A percentile compares a stretch with the other conserved stretches of the same genome.
phyloP scores from a whole-genome alignment of 2,113 vertebrate species.

The Nestor notabilis region DNA sequence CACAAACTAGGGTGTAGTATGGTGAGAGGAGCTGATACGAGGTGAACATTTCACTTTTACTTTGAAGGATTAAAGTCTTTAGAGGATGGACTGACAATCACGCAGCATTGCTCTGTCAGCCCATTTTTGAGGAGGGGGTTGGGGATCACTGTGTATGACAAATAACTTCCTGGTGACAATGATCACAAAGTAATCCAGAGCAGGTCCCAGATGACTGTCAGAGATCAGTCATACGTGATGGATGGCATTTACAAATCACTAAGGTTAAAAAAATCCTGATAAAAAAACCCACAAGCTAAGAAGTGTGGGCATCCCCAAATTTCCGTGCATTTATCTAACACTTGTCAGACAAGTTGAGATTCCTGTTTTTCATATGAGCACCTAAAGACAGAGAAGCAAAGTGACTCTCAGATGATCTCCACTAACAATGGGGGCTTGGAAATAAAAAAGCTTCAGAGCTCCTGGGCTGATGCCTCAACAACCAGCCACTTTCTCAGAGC shows the following conservation, averaged over 20 bases:
- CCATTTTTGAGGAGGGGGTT: background rate
- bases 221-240: background rate
- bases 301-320: background rate
- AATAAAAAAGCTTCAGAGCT: background rate
- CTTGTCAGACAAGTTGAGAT: background rate
- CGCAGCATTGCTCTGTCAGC: background rate
- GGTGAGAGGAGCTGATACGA: background rate
- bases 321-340: background rate
- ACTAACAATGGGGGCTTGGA: background rate
- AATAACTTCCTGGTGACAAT: background rate
- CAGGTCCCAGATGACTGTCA: background rate
- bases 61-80: background rate
- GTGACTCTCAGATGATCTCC: background rate
- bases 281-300: background rate
- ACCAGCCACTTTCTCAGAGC: background rate
- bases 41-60: background rate
- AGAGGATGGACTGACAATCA: background rate
- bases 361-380: background rate
- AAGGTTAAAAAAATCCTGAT: background rate
- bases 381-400: background rate
- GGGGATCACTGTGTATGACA: background rate
- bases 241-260: background rate
- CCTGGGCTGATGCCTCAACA: background rate
- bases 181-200: background rate
- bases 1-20: background rate